A percentile compares a stretch with the other conserved stretches of the same genome.
Conservation (phyloP, 2,888 invertebrate genomes). For the Drosophila pullipes region DNA sequence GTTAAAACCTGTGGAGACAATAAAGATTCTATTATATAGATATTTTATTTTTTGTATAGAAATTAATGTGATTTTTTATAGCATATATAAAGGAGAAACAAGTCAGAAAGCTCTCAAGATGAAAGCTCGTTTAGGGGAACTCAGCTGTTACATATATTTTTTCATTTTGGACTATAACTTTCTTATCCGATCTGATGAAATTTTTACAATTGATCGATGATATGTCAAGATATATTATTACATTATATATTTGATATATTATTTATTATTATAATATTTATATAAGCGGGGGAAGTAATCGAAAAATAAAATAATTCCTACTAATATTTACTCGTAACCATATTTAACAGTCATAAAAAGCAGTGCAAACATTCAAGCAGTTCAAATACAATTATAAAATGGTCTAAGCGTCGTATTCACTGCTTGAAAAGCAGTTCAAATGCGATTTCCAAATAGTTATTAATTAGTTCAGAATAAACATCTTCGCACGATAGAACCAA, state of each 20-base stretch:
- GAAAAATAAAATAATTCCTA: background rate
- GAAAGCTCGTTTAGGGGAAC: background rate
- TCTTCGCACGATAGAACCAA: background rate
- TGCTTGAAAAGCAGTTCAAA: background rate
- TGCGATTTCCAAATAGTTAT: background rate
- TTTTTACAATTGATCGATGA: background rate
- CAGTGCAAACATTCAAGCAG: background rate
- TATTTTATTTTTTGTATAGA: background rate
- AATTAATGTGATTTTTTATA: background rate
- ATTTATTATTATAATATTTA: background rate
- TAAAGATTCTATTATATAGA: background rate
- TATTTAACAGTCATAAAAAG: background rate
- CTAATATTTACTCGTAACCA: background rate
- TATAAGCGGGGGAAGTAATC: background rate
- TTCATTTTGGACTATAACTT: background rate
- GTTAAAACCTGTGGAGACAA: background rate
- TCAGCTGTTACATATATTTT: background rate
- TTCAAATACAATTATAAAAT: background rate
- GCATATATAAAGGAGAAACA: background rate
- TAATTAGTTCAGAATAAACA: background rate
- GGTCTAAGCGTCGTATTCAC: accelerated
- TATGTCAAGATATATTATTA: background rate
- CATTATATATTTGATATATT: background rate
- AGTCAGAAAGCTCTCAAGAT: background rate
- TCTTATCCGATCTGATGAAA: background rate